Evolutionary conservation across 2,113 vertebrate genomes (phyloP).

Genomic region (Sinosuthora webbiana): DNA sequence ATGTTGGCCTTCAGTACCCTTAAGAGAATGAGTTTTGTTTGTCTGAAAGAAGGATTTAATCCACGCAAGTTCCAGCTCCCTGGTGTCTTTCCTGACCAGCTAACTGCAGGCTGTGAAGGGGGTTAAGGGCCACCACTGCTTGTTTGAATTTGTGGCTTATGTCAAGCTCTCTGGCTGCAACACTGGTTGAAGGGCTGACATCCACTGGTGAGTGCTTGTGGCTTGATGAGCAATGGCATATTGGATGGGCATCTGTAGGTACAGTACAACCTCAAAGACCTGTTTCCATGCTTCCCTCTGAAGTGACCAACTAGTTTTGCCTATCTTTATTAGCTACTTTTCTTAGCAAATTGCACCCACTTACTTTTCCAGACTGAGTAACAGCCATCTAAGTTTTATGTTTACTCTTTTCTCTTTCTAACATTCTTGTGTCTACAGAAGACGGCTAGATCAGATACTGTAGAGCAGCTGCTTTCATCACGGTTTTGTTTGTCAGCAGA

Average conservation of each 20-base stretch:
- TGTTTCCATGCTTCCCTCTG: not conserved
- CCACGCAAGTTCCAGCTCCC: accelerated
- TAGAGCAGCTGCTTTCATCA: not conserved
- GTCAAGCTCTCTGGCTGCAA: not conserved
- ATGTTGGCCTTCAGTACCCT: not conserved
- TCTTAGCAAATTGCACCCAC: not conserved
- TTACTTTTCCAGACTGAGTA: not conserved
- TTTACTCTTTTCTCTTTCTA: not conserved
- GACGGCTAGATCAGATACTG: not conserved
- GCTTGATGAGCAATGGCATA: not conserved
- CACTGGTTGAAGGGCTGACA: not conserved
- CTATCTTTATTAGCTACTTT: not conserved
- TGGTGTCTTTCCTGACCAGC: not conserved
- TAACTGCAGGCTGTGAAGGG: not conserved
- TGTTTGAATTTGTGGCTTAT: not conserved
- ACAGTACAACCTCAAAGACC: not conserved
- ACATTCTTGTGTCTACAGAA: not conserved
- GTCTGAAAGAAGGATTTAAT: not conserved
- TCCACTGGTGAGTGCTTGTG: not conserved
- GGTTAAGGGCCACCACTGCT: not conserved
- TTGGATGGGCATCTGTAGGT: not conserved
- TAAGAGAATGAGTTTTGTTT: not conserved
- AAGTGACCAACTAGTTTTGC: not conserved
- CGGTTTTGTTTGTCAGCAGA: not conserved
- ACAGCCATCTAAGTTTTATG: not conserved